Conservation (phyloP, 1,140 invertebrate genomes). For the Sycophaga agraensis region DNA sequence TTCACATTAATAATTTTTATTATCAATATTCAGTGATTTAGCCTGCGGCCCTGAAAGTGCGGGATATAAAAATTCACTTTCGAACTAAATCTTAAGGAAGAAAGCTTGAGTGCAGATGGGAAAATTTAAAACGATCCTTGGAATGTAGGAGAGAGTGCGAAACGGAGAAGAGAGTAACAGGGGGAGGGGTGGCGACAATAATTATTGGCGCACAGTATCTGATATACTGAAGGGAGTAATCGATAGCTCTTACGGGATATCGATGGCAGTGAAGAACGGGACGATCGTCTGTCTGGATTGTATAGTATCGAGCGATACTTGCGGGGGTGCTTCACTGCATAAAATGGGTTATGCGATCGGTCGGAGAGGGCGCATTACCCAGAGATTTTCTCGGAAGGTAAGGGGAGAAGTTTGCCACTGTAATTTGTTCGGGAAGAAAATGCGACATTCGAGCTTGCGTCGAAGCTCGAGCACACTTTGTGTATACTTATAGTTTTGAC, state of each 20-base stretch:
- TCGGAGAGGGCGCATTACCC: slow-evolving; percentile 3
- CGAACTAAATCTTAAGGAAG: no score
- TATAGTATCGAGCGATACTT: neutral
- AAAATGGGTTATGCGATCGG: slow-evolving; percentile 23
- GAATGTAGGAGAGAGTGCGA: no score
- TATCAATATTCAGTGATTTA: no score
- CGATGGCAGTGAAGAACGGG: neutral
- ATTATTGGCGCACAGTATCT: slow-evolving; percentile 6
- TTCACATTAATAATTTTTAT: no score
- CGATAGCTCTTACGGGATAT: slow-evolving; percentile 10
- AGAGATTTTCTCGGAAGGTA: slow-evolving; percentile 20
- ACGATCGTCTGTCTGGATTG: neutral
- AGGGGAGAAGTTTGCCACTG: neutral
- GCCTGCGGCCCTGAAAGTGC: no score
- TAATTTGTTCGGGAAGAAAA: neutral
- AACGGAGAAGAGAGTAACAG: neutral
- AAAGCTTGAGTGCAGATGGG: no score
- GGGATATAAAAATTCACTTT: no score
- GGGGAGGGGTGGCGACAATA: neutral
- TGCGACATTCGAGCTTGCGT: slow-evolving; percentile 3
- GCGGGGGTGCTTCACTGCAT: neutral
- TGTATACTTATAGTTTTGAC: neutral
- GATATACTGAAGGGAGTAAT: slow-evolving; percentile 12
- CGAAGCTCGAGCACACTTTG: neutral
- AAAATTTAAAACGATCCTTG: no score